Base-by-base conservation (phyloP, 2,888 invertebrate genomes). In the Mesodorylaimus sp. region DNA sequence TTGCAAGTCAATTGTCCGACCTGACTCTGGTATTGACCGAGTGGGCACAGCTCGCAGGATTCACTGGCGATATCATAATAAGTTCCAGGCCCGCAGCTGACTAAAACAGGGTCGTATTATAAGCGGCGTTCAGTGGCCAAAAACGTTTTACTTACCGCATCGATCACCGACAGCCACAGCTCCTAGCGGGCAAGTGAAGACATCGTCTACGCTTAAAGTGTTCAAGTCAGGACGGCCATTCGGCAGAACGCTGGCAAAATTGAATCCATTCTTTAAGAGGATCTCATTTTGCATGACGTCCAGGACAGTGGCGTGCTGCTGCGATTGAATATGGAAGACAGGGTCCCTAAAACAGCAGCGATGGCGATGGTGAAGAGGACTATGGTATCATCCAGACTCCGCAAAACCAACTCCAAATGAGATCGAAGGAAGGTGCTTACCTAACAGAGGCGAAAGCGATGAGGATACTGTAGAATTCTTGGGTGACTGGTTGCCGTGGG, bases 201-300 rank as follows among this genome's bases (percentile, higher is more conserved):
- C 86, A 0, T 88, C 87, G 54, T 80, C 77, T n/a, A 93, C 72
- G 25, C 76, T 70, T 52, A 93, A 72, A 2, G 87, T 85, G 10
- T 86, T 83, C 51, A 89, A 84, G 70, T 91, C 89, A 0, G 89
- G 87, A 0, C 86, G 81, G 0, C 89, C 91, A 64, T 89, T 91
- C 19, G 91, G 91, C 19, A 55, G 36, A 3, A 46, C 62, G 49
- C 60, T 60, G 50, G 63, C 62, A 27, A 65, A 57, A 50, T 64
- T 61, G 53, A 65, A 59, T 5, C 58, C 56, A n/a, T 59, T 56
- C 68, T 87, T 83, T 72, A 89, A 86, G 54, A 89, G 75, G 57
- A 91, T 88, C 1, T 89, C 74, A 67, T 81, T 82, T 70, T 91
- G 84, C 59, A 93, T 72, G 52, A 91, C 74, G 51, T 78, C 75